phyloP scores from a whole-genome alignment of 2,888 invertebrate genomes.

The Nebria salina region DNA sequence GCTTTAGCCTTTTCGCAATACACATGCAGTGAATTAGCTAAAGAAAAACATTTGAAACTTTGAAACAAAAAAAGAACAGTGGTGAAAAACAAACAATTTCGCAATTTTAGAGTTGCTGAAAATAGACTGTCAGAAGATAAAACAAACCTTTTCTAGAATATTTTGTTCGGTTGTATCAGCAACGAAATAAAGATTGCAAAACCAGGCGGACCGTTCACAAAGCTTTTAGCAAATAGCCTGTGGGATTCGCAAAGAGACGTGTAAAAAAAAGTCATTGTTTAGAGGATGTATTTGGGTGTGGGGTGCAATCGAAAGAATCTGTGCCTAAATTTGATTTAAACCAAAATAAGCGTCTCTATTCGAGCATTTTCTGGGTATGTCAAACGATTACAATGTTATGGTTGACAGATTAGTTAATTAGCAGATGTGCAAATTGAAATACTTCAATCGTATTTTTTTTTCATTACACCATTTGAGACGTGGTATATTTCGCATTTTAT shows the following conservation, averaged over 20 bases:
- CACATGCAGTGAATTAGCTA: neutral
- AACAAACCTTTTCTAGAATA: conserved; percentile 32
- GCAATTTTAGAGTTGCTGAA: conserved; percentile 22
- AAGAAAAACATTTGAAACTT: neutral
- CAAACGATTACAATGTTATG: conserved; percentile 23
- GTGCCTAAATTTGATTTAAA: conserved; percentile 23
- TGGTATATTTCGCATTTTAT: conserved; percentile 24
- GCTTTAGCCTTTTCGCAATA: neutral
- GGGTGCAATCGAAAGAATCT: neutral
- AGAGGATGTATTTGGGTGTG: conserved; percentile 19
- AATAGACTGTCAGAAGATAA: conserved; percentile 25
- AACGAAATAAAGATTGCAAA: conserved; percentile 33
- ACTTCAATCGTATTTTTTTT: conserved; percentile 10
- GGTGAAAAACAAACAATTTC: neutral
- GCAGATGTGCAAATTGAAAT: conserved; percentile 10
- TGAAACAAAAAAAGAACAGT: neutral
- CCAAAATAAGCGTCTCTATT: neutral
- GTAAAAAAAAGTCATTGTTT: conserved; percentile 29
- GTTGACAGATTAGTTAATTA: conserved; percentile 11
- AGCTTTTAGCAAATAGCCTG: conserved; percentile 40
- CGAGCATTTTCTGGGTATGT: neutral
- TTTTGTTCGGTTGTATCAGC: conserved; percentile 30
- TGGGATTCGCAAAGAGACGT: conserved; percentile 26
- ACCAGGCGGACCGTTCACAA: conserved; percentile 32
- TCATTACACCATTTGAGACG: conserved; percentile 20